Conservation (phyloP, 2,888 invertebrate genomes). For the Cheiracanthium punctorium region DNA sequence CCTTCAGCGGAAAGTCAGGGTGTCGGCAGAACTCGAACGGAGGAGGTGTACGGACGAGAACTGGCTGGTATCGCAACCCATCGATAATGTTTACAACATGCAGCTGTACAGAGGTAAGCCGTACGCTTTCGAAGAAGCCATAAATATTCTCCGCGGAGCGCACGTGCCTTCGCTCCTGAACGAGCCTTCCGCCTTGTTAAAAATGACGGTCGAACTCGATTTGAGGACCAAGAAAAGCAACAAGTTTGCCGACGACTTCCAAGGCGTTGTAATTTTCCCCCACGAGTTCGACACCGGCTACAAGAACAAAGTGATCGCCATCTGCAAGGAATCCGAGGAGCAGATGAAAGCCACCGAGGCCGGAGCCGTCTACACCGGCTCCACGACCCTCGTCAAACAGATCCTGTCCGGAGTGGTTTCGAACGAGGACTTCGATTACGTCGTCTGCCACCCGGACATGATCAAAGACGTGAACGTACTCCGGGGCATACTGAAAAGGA, state of each 20-base stretch:
- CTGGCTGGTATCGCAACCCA: slow-evolving; percentile 76
- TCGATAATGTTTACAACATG: slow-evolving; percentile 82
- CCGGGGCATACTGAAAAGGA: slow-evolving; percentile 85
- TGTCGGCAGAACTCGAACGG: slow-evolving; percentile 21
- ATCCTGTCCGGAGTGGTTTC: slow-evolving; percentile 78
- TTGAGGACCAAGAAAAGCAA: slow-evolving; percentile 84
- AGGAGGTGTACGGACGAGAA: slow-evolving; percentile 57
- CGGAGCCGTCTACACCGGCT: slow-evolving; percentile 85
- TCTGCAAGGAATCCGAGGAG: slow-evolving; percentile 81
- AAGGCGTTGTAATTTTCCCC: slow-evolving; percentile 82
- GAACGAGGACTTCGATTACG: slow-evolving; percentile 82
- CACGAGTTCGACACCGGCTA: slow-evolving; percentile 84
- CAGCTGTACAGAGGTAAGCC: slow-evolving; percentile 80
- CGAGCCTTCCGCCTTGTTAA: slow-evolving; percentile 83
- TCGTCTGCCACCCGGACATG: slow-evolving; percentile 88
- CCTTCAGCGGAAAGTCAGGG: slow-evolving; percentile 39
- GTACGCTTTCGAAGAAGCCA: slow-evolving; percentile 85
- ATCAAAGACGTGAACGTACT: slow-evolving; percentile 85
- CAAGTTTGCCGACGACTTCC: slow-evolving; percentile 83
- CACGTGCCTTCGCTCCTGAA: slow-evolving; percentile 90
- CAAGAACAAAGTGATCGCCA: slow-evolving; percentile 83
- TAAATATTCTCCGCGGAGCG: slow-evolving; percentile 86
- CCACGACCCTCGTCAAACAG: slow-evolving; percentile 84
- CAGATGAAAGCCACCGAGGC: slow-evolving; percentile 81
- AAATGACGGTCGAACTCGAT: slow-evolving; percentile 85